These are phyloP conservation scores for Bucco capensis DNA, from an alignment of 2,113 vertebrate genomes.

Conservation along the genomic window DNA sequence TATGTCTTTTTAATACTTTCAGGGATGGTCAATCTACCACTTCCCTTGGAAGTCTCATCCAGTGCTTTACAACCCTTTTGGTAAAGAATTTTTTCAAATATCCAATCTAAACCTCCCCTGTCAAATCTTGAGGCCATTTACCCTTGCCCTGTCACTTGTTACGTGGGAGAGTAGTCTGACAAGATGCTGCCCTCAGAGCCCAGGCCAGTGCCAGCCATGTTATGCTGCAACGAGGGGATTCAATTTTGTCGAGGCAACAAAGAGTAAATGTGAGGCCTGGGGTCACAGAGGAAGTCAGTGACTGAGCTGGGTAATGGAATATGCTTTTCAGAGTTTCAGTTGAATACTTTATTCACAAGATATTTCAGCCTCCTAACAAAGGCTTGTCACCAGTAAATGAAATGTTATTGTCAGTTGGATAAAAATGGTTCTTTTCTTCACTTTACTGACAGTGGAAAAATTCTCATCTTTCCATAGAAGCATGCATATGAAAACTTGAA, in stretches of 20 bases:
- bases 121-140: too few species aligned
- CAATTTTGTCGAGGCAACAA: not conserved
- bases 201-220: too few species aligned
- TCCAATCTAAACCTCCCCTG: too few species aligned
- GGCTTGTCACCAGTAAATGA: not conserved
- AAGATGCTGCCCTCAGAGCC: too few species aligned
- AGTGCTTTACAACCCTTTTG: too few species aligned
- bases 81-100: too few species aligned
- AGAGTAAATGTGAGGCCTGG: not conserved
- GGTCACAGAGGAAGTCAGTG: not conserved
- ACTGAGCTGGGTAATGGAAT: not conserved
- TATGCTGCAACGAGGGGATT: too few species aligned
- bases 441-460: not conserved
- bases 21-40: too few species aligned
- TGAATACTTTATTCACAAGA: not conserved
- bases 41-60: too few species aligned
- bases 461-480: not conserved
- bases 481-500: not conserved
- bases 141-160: too few species aligned
- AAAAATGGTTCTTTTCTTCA: not conserved
- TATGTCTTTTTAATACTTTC: too few species aligned
- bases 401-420: not conserved
- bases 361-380: not conserved
- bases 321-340: not conserved
- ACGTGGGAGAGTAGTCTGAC: too few species aligned